Percentiles rank a stretch among this genome's conserved stretches.
phyloP scores from a whole-genome alignment of 1,140 invertebrate genomes.

The Nebria ingens region DNA sequence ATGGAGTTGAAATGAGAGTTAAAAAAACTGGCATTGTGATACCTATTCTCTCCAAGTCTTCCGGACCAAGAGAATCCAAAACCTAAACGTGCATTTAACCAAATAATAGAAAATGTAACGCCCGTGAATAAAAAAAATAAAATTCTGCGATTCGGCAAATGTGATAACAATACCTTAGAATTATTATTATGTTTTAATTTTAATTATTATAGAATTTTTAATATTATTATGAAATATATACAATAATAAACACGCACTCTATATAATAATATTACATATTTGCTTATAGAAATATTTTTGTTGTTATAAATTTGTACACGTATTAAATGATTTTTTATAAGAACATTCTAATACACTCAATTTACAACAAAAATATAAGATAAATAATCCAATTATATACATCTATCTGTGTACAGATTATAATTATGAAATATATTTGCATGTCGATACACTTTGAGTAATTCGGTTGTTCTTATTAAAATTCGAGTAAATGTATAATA shows the following conservation, averaged over 20 bases:
- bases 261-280: background rate
- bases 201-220: background rate
- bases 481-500: too few relatives aligned
- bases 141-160: conserved; percentile 8
- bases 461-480: too few relatives aligned
- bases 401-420: too few relatives aligned
- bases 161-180: conserved; percentile 3
- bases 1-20: too few relatives aligned
- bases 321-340: too few relatives aligned
- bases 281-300: background rate
- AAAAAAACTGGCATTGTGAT: conserved; percentile 1
- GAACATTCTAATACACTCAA: too few relatives aligned
- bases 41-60: conserved; percentile 4
- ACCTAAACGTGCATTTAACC: background rate
- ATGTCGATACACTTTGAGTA: too few relatives aligned
- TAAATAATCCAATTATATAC: too few relatives aligned
- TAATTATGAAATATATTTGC: too few relatives aligned
- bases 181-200: conserved; percentile 2
- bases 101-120: background rate
- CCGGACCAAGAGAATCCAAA: conserved; percentile 7
- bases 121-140: background rate
- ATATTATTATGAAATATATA: background rate
- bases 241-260: conserved; percentile 1
- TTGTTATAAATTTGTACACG: background rate
- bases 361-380: too few relatives aligned